Conservation (phyloP, 2,797 vertebrate genomes). For the Cygnus olor region DNA sequence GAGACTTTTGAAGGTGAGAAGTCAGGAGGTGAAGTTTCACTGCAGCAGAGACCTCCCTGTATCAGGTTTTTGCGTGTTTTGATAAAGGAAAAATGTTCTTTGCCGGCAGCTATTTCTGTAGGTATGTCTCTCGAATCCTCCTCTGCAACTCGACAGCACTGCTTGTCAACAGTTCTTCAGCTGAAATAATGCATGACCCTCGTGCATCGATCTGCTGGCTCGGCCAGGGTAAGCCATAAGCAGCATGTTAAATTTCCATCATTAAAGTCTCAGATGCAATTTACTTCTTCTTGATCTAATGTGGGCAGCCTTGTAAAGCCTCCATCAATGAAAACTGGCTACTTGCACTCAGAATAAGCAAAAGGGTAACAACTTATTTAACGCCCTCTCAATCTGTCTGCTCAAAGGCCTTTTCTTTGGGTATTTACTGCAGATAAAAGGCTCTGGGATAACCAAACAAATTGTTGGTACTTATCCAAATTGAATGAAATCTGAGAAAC, state of each 20-base stretch:
- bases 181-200: neutral
- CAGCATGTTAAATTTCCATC: neutral
- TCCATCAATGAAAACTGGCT: neutral
- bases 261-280: conserved; percentile 8
- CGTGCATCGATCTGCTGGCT: neutral
- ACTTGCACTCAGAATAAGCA: conserved; percentile 2
- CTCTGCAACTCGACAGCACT: neutral
- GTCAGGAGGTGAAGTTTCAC: neutral
- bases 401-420: conserved; percentile 37
- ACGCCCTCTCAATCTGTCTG: conserved; percentile 11
- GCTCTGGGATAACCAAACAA: conserved; percentile 44
- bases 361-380: conserved; percentile 40
- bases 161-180: neutral
- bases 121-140: neutral
- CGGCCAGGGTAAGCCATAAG: neutral
- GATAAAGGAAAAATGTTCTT: neutral
- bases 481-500: conserved; percentile 40
- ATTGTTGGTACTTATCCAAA: conserved; percentile 40
- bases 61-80: neutral
- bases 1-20: neutral
- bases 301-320: neutral
- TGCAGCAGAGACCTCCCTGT: neutral
- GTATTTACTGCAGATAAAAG: conserved; percentile 26
- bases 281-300: neutral
- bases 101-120: neutral